phyloP scores from a whole-genome alignment of 2,888 invertebrate species.

The Aporophyla nigra region DNA sequence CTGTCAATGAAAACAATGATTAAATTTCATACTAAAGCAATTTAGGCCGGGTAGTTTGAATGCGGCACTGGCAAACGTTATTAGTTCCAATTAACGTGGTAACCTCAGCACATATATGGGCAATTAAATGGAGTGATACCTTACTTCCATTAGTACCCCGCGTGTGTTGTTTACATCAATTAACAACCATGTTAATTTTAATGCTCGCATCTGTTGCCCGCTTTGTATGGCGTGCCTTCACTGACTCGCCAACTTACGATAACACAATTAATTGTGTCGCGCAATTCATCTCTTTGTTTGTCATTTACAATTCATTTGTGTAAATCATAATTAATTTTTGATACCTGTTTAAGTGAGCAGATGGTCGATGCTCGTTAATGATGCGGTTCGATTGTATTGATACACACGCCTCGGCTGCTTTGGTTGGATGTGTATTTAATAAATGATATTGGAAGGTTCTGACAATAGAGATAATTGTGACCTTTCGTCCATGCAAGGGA shows the following conservation, averaged over 20 bases:
- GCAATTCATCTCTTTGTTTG: slow-evolving; percentile 59
- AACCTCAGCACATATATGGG: slow-evolving; percentile 89
- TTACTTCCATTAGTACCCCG: slow-evolving; percentile 88
- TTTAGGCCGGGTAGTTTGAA: slow-evolving; percentile 78
- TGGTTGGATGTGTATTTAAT: slow-evolving; percentile 26
- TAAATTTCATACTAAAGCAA: slow-evolving; percentile 75
- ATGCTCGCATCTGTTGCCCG: slow-evolving; percentile 79
- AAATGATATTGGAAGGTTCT: slow-evolving; percentile 14
- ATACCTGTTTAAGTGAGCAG: slow-evolving; percentile 33
- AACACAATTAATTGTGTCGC: slow-evolving; percentile 66
- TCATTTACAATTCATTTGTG: slow-evolving; percentile 53
- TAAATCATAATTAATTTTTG: slow-evolving; percentile 49
- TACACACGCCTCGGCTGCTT: slow-evolving; percentile 10
- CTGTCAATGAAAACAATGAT: slow-evolving; percentile 63
- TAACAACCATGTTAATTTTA: slow-evolving; percentile 87
- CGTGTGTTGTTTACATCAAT: slow-evolving; percentile 89
- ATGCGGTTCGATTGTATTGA: slow-evolving; percentile 31
- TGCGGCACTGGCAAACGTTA: slow-evolving; percentile 82
- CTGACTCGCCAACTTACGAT: slow-evolving; percentile 70
- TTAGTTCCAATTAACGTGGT: slow-evolving; percentile 89
- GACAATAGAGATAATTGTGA: slow-evolving; percentile 8
- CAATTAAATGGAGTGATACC: slow-evolving; percentile 90
- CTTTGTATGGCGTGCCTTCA: slow-evolving; percentile 74
- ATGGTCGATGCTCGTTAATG: slow-evolving; percentile 25
- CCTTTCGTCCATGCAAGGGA: not conserved